Evolutionary conservation across 2,888 invertebrate genomes (phyloP).

Genomic region (Acleris cristana): DNA sequence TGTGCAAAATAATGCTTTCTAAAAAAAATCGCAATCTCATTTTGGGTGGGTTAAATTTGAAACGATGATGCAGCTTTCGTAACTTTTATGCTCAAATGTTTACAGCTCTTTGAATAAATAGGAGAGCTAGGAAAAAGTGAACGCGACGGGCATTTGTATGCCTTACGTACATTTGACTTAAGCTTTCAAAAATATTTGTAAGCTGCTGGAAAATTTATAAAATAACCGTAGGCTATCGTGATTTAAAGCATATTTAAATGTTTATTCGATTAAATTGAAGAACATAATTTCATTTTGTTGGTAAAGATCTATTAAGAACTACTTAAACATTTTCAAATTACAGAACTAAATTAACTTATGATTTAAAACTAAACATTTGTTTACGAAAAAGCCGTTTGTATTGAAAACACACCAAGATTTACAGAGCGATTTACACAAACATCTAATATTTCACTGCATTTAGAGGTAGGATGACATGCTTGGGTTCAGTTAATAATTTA

Average conservation of each 20-base stretch:
- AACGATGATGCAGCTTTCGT: too few relatives aligned
- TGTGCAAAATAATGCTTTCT: too few relatives aligned
- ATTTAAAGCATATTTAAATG: constrained; percentile 10
- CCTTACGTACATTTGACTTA: constrained; percentile 4
- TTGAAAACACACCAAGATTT: too few relatives aligned
- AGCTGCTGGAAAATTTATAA: constrained; percentile 16
- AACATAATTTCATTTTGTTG: constrained; percentile 1
- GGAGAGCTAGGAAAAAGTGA: not conserved
- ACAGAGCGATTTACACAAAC: too few relatives aligned
- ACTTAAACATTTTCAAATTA: not conserved
- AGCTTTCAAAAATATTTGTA: constrained; percentile 20
- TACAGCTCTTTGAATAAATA: not conserved
- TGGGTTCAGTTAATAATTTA: too few relatives aligned
- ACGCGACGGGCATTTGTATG: constrained; percentile 9
- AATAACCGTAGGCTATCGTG: constrained; percentile 10
- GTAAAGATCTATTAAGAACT: not conserved
- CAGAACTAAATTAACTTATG: not conserved
- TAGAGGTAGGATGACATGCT: too few relatives aligned
- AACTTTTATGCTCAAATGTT: not conserved
- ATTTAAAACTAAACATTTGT: too few relatives aligned
- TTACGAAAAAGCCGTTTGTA: too few relatives aligned
- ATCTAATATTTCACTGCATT: too few relatives aligned
- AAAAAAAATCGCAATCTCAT: too few relatives aligned
- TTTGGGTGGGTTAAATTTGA: not conserved
- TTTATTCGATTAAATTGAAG: constrained; percentile 7